Evolutionary conservation across 2,888 invertebrate species (phyloP).

Genomic region (Drosophila colorata): DNA sequence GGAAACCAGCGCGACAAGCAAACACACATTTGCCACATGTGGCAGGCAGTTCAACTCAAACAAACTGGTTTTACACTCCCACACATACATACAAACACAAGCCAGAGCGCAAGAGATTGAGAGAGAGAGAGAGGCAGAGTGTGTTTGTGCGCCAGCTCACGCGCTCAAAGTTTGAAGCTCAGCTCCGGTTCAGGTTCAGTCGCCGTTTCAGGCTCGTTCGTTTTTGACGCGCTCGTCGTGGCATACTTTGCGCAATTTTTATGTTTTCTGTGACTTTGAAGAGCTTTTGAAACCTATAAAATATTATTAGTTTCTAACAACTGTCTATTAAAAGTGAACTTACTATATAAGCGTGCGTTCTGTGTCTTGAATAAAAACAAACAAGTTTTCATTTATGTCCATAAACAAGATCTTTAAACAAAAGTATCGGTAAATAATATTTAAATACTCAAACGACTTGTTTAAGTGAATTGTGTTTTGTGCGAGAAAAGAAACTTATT

Average conservation of each 20-base stretch:
- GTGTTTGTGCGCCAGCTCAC: constrained; percentile 11
- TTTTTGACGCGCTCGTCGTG: constrained; percentile 54
- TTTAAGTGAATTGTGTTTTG: constrained; percentile 14
- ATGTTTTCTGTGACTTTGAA: constrained; percentile 16
- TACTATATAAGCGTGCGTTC: neutral
- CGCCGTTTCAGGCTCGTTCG: constrained; percentile 58
- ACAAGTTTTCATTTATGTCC: neutral
- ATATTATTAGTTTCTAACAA: constrained; percentile 19
- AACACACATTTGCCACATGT: constrained; percentile 46
- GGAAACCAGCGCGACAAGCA: constrained; percentile 46
- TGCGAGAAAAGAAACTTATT: constrained; percentile 27
- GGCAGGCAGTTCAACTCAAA: constrained; percentile 59
- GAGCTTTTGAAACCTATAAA: constrained; percentile 20
- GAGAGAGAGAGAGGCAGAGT: constrained; percentile 14
- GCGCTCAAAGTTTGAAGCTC: constrained; percentile 48
- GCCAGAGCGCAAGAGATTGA: constrained; percentile 1
- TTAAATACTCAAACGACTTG: neutral
- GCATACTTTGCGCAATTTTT: constrained; percentile 10
- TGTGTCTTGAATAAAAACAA: constrained; percentile 8
- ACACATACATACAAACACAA: constrained; percentile 33
- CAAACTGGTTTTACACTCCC: constrained; percentile 74
- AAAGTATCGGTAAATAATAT: no score
- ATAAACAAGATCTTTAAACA: neutral
- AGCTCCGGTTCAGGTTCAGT: constrained; percentile 61
- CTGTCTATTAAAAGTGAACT: constrained; percentile 12